Evolutionary conservation across 2,113 vertebrate genomes (phyloP).

Genomic region (Pogona vitticeps): DNA sequence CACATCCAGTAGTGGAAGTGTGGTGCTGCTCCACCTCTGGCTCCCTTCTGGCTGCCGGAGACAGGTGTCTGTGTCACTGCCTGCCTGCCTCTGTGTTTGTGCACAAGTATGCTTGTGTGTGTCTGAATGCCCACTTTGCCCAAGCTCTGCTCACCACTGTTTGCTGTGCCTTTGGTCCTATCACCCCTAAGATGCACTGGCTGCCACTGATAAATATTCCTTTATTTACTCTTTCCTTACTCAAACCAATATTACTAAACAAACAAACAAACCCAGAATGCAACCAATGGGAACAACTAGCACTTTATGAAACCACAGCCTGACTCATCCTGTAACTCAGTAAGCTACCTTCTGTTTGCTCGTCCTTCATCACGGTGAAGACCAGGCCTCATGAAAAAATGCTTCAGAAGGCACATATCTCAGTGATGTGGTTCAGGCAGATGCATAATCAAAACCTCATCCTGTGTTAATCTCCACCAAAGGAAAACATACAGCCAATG

Average conservation of each 20-base stretch:
- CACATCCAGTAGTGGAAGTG: too few species aligned
- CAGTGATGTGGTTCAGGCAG: neutral
- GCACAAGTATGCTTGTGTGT: too few species aligned
- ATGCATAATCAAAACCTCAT: neutral
- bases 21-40: too few species aligned
- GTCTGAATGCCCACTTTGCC: too few species aligned
- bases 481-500: neutral
- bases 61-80: too few species aligned
- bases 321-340: conserved; percentile 6
- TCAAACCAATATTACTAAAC: too few species aligned
- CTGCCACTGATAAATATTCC: neutral
- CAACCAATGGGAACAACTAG: neutral
- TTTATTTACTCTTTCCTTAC: neutral
- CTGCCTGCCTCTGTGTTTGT: too few species aligned
- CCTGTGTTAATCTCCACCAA: neutral
- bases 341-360: neutral
- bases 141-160: too few species aligned
- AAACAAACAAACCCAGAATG: neutral
- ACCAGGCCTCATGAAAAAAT: neutral
- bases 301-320: conserved; percentile 7
- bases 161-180: too few species aligned
- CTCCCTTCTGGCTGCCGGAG: too few species aligned
- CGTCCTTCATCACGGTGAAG: accelerated
- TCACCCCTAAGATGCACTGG: too few species aligned
- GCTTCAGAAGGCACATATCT: neutral